These are phyloP conservation scores for Tricholaema leucomelas DNA, from an alignment of 2,113 vertebrate genomes.

Conservation along the genomic window DNA sequence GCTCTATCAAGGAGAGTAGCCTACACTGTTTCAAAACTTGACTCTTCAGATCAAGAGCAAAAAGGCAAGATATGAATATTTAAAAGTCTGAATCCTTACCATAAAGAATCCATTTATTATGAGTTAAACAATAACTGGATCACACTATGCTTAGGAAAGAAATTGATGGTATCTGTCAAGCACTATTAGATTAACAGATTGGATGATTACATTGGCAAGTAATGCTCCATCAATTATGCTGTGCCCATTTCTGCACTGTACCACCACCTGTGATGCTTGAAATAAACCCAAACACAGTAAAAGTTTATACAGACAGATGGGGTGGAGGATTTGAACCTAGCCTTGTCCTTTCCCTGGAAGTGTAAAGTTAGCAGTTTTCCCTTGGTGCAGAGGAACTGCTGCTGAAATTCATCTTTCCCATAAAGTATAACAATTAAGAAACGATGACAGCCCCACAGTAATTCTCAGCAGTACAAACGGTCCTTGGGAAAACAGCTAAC, in stretches of 20 bases:
- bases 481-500: background rate
- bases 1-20: background rate
- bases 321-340: background rate
- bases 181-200: background rate
- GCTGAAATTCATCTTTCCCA: background rate
- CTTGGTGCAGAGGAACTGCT: background rate
- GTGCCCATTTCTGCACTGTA: background rate
- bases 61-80: background rate
- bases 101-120: background rate
- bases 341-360: background rate
- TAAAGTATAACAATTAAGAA: background rate
- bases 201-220: background rate
- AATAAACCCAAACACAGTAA: background rate
- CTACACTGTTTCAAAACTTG: background rate
- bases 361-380: background rate
- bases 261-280: background rate
- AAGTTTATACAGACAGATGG: background rate
- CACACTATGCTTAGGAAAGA: background rate
- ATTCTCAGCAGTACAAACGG: background rate
- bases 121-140: background rate
- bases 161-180: background rate
- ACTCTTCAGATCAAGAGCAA: background rate
- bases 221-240: background rate
- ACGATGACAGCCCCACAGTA: background rate
- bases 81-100: background rate